Evolutionary conservation across 1,140 invertebrate species (phyloP).

Genomic region (Drosophila orena): DNA sequence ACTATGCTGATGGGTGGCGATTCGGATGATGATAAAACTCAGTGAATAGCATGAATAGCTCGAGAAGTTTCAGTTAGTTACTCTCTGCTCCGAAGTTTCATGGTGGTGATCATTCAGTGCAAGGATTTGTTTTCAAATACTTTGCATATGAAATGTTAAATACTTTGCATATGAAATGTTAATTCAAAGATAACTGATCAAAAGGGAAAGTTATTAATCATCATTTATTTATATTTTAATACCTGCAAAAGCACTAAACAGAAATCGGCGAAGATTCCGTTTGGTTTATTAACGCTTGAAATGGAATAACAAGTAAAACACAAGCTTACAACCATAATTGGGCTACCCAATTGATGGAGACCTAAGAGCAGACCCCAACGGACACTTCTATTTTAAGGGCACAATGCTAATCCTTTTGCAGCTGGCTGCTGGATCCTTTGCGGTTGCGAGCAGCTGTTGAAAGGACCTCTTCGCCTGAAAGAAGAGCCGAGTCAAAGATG

Average conservation of each 20-base stretch:
- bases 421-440: slow-evolving; percentile 30
- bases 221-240: no score
- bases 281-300: no score
- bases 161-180: no score
- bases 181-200: no score
- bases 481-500: slow-evolving; percentile 58
- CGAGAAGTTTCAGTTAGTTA: slow-evolving; percentile 19
- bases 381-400: neutral
- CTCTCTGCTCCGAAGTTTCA: slow-evolving; percentile 6
- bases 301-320: no score
- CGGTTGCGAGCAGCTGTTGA: slow-evolving; percentile 47
- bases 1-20: slow-evolving; percentile 15
- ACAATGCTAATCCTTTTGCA: slow-evolving; percentile 16
- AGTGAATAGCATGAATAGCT: slow-evolving; percentile 46
- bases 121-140: no score
- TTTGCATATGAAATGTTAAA: no score
- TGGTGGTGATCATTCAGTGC: neutral
- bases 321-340: neutral
- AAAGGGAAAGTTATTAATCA: no score
- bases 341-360: neutral
- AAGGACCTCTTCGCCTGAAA: slow-evolving; percentile 14
- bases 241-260: no score
- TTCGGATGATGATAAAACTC: slow-evolving; percentile 16
- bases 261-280: no score
- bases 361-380: neutral